phyloP scores from a whole-genome alignment of 2,888 invertebrate species.

The Melinaea menophilus region DNA sequence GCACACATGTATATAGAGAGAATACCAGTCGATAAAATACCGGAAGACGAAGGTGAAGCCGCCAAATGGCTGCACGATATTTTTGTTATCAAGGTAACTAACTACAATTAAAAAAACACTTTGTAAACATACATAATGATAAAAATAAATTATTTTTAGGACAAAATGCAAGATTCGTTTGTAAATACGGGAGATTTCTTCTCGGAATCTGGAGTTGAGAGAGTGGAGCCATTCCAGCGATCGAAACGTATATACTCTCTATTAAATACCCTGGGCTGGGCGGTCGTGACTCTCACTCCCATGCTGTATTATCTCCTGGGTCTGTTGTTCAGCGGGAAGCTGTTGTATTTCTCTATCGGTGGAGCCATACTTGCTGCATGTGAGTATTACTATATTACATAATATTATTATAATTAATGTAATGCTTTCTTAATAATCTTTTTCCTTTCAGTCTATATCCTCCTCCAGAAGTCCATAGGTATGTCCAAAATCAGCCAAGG shows the following conservation, averaged over 20 bases:
- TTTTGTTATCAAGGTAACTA: slow-evolving; percentile 87
- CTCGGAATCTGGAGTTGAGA: slow-evolving; percentile 83
- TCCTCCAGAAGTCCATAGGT: slow-evolving; percentile 88
- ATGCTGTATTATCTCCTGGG: slow-evolving; percentile 83
- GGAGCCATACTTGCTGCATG: slow-evolving; percentile 84
- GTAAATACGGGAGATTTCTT: slow-evolving; percentile 88
- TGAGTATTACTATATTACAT: slow-evolving; percentile 76
- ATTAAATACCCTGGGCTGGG: slow-evolving; percentile 86
- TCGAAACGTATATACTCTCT: slow-evolving; percentile 81
- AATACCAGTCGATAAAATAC: slow-evolving; percentile 88
- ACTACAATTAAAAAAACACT: not conserved
- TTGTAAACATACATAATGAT: not conserved
- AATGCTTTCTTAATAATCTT: not conserved
- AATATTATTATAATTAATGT: not conserved
- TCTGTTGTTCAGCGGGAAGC: slow-evolving; percentile 84
- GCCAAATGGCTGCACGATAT: slow-evolving; percentile 89
- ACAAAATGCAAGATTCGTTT: slow-evolving; percentile 86
- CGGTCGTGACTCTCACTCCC: slow-evolving; percentile 81
- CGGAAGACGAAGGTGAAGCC: slow-evolving; percentile 84
- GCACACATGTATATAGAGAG: slow-evolving; percentile 88
- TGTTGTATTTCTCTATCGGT: slow-evolving; percentile 83
- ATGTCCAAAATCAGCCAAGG: slow-evolving; percentile 91
- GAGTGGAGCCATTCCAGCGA: slow-evolving; percentile 77
- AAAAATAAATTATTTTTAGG: slow-evolving; percentile 65
- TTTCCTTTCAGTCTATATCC: slow-evolving; percentile 83